phyloP scores from a whole-genome alignment of 2,113 vertebrate species.

The Cacatua alba region DNA sequence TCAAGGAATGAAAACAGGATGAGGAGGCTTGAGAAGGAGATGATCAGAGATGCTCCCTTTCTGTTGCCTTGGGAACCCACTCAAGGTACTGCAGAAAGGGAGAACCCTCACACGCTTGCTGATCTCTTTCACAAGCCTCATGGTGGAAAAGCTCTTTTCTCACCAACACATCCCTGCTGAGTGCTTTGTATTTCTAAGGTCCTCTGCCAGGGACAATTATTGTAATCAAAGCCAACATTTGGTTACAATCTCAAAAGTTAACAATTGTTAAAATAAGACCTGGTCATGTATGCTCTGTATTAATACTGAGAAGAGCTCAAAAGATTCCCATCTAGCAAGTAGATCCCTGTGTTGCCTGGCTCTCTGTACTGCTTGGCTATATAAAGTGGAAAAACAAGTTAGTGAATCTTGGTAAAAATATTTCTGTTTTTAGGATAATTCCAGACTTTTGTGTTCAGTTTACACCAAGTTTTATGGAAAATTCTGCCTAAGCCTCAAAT shows the following conservation, averaged over 20 bases:
- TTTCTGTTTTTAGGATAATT: neutral
- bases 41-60: neutral
- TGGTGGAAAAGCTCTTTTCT: neutral
- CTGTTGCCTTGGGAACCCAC: neutral
- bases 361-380: neutral
- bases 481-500: neutral
- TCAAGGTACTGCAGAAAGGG: neutral
- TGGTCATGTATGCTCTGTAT: neutral
- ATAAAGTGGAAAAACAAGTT: neutral
- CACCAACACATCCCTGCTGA: neutral
- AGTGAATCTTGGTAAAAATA: neutral
- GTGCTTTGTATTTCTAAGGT: neutral
- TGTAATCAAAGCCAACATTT: neutral
- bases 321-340: neutral
- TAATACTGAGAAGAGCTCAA: neutral
- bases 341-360: neutral
- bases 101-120: neutral
- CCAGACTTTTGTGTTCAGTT: neutral
- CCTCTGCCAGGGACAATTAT: neutral
- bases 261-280: neutral
- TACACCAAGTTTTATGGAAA: neutral
- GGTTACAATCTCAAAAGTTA: neutral
- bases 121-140: neutral
- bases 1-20: neutral
- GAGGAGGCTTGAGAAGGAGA: neutral